Base-by-base conservation (phyloP, 2,888 invertebrate genomes). In the Drosophila anomalata region DNA sequence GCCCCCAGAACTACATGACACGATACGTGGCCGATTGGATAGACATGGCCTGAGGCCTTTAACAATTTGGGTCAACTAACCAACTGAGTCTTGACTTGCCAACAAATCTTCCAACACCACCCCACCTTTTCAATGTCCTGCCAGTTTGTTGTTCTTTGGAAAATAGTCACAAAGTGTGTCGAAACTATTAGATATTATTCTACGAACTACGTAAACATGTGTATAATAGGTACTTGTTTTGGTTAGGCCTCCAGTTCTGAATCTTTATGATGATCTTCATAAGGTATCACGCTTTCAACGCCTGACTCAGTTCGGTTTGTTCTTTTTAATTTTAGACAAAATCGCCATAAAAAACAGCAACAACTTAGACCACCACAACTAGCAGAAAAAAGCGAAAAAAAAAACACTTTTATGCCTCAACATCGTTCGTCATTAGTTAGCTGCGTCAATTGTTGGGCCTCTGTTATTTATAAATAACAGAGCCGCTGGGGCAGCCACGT, bases 231-330 rank as follows among this genome's bases (percentile, higher is more conserved):
- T 36, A 36, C 6, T 36, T 36, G 36, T n/a, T 36, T n/a, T 36
- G 36, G n/a, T 36, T 14, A n/a, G 36, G 36, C 36, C 36, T 14
- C 36, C 1, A 11, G 4, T 33, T 33, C 36, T 6, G 4, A 33
- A 39, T 83, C 59, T 50, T 36, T 22, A 24, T 50, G 76, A 24
- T 50, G 76, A 54, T 56, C 26, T 55, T 17, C 26, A 36, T 31
- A 54, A 14, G 76, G 63, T 87, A 87, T 84, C 88, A 87, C 86
- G 82, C 86, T 69, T 67, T 54, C 52, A 57, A 58, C 75, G 66
- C 82, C 75, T 82, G 82, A 78, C 69, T 85, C 76, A 74, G 62
- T 75, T 59, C 52, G 47, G 53, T 63, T 72, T 67, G 60, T 60
- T 70, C 52, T 46, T 57, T 63, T 73, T 66, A 58, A 65, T 75